Conservation (phyloP, 2,113 vertebrate genomes). For the Scortum barcoo region DNA sequence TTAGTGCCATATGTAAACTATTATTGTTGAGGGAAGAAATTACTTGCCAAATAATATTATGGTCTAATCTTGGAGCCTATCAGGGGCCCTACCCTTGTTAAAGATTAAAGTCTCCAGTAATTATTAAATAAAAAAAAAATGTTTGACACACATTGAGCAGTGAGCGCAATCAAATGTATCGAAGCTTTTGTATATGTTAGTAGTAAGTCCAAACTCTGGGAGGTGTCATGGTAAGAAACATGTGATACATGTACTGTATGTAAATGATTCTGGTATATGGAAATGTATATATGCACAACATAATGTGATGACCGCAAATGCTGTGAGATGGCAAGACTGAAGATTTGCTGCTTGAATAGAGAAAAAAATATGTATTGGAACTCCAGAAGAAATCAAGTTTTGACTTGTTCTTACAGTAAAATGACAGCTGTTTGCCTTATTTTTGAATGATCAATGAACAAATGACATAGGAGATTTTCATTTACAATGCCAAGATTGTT, state of each 20-base stretch:
- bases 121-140: too few species aligned
- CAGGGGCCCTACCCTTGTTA: background rate
- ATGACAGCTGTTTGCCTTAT: background rate
- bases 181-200: background rate
- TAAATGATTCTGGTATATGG: too few species aligned
- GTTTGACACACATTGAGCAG: background rate
- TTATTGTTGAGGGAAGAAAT: background rate
- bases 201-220: background rate
- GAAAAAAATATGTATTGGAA: background rate
- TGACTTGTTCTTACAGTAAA: background rate
- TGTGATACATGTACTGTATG: background rate
- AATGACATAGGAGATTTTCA: too few species aligned
- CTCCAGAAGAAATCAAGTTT: background rate
- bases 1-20: background rate
- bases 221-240: background rate
- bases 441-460: too few species aligned
- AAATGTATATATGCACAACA: background rate
- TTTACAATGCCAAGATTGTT: too few species aligned
- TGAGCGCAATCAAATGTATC: background rate
- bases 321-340: background rate
- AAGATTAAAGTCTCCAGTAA: too few species aligned
- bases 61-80: background rate
- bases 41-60: too few species aligned
- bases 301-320: background rate
- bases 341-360: too few species aligned